Conservation (phyloP, 2,113 vertebrate species). For the Oxyura jamaicensis region DNA sequence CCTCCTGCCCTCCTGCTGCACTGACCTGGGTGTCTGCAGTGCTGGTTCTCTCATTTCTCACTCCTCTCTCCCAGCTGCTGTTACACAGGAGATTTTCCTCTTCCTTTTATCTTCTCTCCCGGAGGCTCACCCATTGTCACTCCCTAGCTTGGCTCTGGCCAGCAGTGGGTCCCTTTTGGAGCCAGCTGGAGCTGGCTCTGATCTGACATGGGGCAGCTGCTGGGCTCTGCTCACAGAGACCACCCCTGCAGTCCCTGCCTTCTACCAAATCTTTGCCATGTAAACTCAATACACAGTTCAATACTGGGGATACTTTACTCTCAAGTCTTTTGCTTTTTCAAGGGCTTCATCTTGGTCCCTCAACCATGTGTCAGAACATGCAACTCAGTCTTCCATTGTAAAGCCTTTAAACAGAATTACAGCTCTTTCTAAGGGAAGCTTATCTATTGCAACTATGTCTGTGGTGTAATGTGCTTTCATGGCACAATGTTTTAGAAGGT, state of each 20-base stretch:
- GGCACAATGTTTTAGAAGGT: not conserved
- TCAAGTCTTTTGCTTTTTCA: not conserved
- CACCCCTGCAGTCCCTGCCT: not conserved
- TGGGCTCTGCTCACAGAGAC: not conserved
- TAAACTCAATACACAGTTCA: not conserved
- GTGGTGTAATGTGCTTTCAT: not conserved
- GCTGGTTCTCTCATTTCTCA: too few relatives aligned
- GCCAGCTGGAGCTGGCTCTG: not conserved
- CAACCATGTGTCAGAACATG: not conserved
- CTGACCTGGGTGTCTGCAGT: too few relatives aligned
- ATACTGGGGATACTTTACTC: not conserved
- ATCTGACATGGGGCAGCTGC: not conserved
- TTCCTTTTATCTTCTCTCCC: too few relatives aligned
- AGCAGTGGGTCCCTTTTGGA: not conserved
- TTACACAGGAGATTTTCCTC: too few relatives aligned
- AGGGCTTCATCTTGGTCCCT: not conserved
- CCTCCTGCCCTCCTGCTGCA: too few relatives aligned
- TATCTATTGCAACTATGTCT: not conserved
- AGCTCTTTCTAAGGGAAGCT: not conserved
- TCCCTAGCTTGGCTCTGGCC: too few relatives aligned
- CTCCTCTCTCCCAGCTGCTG: too few relatives aligned
- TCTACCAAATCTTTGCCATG: too few relatives aligned
- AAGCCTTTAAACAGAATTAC: not conserved
- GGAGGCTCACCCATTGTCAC: too few relatives aligned
- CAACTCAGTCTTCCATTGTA: not conserved